A percentile compares a stretch with the other conserved stretches of the same genome.
These are phyloP conservation scores for Mobula birostris DNA, from an alignment of 2,113 vertebrate genomes.

Conservation along the genomic window DNA sequence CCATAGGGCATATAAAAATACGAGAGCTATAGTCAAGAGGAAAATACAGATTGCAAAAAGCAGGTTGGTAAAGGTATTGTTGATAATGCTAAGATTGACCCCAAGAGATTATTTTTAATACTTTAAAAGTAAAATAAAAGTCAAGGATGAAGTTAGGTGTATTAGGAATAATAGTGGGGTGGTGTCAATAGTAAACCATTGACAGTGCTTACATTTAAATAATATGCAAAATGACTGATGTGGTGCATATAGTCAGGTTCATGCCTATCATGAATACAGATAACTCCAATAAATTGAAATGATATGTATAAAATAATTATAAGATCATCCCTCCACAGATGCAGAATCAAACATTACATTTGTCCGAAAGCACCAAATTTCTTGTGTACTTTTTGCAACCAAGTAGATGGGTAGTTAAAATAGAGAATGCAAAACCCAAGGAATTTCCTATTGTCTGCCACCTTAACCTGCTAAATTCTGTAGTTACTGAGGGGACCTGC, in stretches of 20 bases:
- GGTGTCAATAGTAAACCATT: not conserved
- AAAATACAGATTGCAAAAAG: too few relatives aligned
- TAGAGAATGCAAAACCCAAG: not conserved
- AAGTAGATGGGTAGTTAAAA: not conserved
- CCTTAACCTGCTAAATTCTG: not conserved
- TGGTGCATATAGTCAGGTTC: not conserved
- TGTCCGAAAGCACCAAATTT: not conserved
- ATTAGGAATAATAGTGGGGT: too few relatives aligned
- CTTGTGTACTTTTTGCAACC: not conserved
- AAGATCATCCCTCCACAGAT: not conserved
- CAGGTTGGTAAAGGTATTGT: too few relatives aligned
- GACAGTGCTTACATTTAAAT: not conserved
- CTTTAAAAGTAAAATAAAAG: too few relatives aligned
- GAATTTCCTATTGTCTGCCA: not conserved
- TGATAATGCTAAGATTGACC: too few relatives aligned
- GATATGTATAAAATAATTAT: not conserved
- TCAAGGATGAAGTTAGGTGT: too few relatives aligned
- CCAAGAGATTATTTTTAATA: too few relatives aligned
- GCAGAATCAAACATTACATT: not conserved
- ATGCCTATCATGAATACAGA: not conserved
- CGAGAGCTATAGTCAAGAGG: too few relatives aligned
- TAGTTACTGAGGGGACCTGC: not conserved
- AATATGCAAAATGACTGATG: not conserved
- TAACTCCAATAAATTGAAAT: not conserved
- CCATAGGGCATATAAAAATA: too few relatives aligned